phyloP scores from a whole-genome alignment of 2,113 vertebrate species.

The Romanogobio albipinnatus region DNA sequence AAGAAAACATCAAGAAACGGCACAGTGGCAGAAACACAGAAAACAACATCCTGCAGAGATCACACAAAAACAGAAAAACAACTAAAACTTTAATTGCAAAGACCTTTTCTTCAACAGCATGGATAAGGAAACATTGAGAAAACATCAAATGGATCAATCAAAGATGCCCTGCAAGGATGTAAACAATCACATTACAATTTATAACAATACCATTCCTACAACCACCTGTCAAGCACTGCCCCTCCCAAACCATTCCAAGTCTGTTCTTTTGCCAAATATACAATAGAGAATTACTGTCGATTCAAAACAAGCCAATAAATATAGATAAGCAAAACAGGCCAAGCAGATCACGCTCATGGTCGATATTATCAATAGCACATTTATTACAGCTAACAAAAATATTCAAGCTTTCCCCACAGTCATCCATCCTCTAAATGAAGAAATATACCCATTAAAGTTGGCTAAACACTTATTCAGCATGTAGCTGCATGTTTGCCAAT shows the following conservation, averaged over 20 bases:
- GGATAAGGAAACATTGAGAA: conserved; percentile 9
- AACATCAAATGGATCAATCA: conserved; percentile 11
- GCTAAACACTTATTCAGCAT: conserved; percentile 54
- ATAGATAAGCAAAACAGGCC: conserved; percentile 20
- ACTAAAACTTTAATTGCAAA: conserved; percentile 5
- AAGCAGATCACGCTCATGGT: conserved; percentile 21
- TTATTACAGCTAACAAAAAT: conserved; percentile 43
- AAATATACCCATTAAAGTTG: conserved; percentile 49
- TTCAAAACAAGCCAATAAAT: conserved; percentile 27
- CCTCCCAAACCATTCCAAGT: not conserved
- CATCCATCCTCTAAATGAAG: conserved; percentile 40
- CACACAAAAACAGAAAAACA: not conserved
- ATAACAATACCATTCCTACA: conserved; percentile 34
- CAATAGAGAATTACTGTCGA: conserved; percentile 8
- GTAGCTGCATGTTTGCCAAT: conserved; percentile 52
- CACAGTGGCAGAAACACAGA: not conserved
- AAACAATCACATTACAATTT: not conserved
- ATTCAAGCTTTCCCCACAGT: conserved; percentile 4
- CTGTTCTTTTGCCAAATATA: conserved; percentile 21
- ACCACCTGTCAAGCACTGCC: conserved; percentile 24
- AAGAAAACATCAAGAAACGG: not conserved
- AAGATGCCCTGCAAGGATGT: conserved; percentile 13
- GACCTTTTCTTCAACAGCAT: conserved; percentile 13
- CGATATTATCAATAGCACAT: conserved; percentile 36
- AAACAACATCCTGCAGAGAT: not conserved